Evolutionary conservation across 2,797 vertebrate species (phyloP).

Genomic region (Scolopax rusticola): DNA sequence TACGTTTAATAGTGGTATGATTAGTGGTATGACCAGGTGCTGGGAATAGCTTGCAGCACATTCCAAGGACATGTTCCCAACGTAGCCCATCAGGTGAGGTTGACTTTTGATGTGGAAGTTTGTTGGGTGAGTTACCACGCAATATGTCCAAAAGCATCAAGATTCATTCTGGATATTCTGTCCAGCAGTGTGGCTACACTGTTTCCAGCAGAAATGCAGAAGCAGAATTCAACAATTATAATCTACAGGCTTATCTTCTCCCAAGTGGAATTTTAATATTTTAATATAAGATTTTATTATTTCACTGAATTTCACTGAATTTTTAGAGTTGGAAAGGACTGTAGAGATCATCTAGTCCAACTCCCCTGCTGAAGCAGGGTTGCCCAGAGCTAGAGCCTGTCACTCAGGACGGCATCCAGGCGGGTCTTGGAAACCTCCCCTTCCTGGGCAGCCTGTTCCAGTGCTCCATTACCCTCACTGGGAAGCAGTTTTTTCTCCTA

Average conservation of each 20-base stretch:
- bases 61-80: neutral
- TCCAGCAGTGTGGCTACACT: neutral
- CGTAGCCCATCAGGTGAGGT: neutral
- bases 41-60: neutral
- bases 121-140: neutral
- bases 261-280: neutral
- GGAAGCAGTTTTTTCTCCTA: no score
- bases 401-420: no score
- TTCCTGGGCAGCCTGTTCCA: no score
- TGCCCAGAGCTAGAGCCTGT: no score
- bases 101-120: neutral
- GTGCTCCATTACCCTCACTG: no score
- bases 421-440: no score
- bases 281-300: neutral
- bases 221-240: neutral
- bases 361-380: no score
- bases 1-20: neutral
- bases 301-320: no score
- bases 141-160: neutral
- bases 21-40: neutral
- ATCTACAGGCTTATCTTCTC: neutral
- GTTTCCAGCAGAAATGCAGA: neutral
- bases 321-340: no score
- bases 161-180: neutral
- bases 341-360: no score